Base-by-base conservation (phyloP, 1,140 invertebrate genomes). In the Limonius californicus region DNA sequence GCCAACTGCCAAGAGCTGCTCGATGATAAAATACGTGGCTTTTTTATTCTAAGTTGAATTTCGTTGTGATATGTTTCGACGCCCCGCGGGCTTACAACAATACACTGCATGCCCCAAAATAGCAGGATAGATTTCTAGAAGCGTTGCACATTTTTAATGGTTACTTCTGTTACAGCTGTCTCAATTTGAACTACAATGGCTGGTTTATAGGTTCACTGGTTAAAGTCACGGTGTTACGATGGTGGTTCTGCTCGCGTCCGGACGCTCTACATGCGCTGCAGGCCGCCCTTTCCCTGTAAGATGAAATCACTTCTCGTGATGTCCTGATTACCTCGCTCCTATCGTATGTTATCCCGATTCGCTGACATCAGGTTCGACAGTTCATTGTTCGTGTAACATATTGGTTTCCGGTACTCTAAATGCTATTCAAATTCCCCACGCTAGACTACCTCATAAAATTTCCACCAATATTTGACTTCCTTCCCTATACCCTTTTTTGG, bases 321-420 rank as follows among this genome's bases (percentile, higher is more conserved):
- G 55, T 64, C 70, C 69, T 70, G 71, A 74, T 74, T 73, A 72
- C 72, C 70, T 72, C 65, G 64, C 67, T 66, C 63, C 64, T 67
- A 63, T 72, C 72, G 68, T 73, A 72, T 71, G 72, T 72, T 74
- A 69, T 66, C 65, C 66, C 63, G 65, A 73, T 68, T 72, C 70
- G 67, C 69, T 70, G 72, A 75, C 73, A 75, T 72, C 71, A 72
- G 66, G 72, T 75, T 75, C 72, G 73, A 75, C 73, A 75, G 73
- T 75, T 71, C 72, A 73, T 73, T 72, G 72, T 71, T 71, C 67
- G 60, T 72, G 72, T 75, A 72, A 74, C 70, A 73, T 73, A 74
- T 74, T 70, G 72, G 63, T 68, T 67, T 57, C 54, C 12, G 45
- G 45, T 62, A 57, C 54, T 50, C 20, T 18, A 50, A 50, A 21